Base-by-base conservation (phyloP, 64 coral and sea anemone species). In the Anthopleura sola region DNA sequence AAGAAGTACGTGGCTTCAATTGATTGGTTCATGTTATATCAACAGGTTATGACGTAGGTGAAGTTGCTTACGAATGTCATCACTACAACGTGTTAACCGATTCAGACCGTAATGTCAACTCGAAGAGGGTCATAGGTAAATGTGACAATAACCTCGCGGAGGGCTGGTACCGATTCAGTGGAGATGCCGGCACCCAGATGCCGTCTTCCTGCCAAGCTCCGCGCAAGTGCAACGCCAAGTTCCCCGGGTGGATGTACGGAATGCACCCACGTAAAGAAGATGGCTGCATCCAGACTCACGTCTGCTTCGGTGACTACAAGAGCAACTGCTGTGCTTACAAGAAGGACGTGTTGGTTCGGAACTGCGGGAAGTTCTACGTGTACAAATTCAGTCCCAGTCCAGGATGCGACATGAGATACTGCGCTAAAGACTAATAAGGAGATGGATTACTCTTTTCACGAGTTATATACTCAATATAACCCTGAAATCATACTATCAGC, bases 121-220 rank as follows among this genome's bases (percentile, higher is more conserved):
- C 53, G 23, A 36, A 86, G 2, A 78, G 53, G 18, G 15, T 92
- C 39, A 11, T 96, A 14, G 90, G 94, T 3, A 92, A 51, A 49
- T 96, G 94, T 32, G 94, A 96, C 34, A 77, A 84, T 16, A 96
- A 96, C 46, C 26, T 96, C 18, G 94, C 94, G 5, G 94, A 96
- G 54, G 94, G 94, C 31, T 96, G 94, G 94, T 96, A 96, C 50
- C 90, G 94, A 82, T 82, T 96, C 20, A 55, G 90, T 26, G 90
- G 94, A 1, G 78, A 55, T 11, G 94, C 94, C 0, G 94, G 94
- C 0, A 85, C 69, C 55, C 86, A 89, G 80, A 96, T 96, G 94
- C 78, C 86, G 24, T 87, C 39, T 18, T 37, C 83, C 4, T 96
- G 94, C 55, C 78, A 57, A 16, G 38, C 53, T 28, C 60, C 37